Base-by-base conservation (phyloP, 2,113 vertebrate genomes). In the Platysternon megacephalum region DNA sequence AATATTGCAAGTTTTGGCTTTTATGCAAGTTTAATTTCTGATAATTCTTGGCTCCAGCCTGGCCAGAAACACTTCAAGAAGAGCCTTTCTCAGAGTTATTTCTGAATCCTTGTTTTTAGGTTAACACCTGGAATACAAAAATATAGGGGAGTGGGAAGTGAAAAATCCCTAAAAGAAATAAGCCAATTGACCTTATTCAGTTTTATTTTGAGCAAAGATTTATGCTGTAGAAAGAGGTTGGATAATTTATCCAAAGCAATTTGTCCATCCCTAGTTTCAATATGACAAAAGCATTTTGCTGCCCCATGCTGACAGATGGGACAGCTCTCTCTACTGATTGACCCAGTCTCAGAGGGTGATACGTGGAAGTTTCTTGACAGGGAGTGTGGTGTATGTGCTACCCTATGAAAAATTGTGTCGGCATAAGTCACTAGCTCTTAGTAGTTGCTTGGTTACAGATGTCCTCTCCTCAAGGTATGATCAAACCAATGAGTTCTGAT, bases 121-220 rank as follows among this genome's bases (percentile, higher is more conserved):
- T 90, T 86, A 86, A 84, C 91, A 95, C 26, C 3, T 76, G 29
- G 9, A 10, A n/a, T 79, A 87, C 91, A 84, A 51, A 85, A 93
- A 89, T 80, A 13, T 52, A 86, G 91, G 85, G 22, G 65, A 79
- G 26, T 12, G 49, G 84, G 16, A 86, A 78, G 17, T 68, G 61
- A 68, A 68, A 68, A 68, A 81, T 52, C 22, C 2, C 32, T 76
- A 13, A 78, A 86, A 84, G 13, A 85, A 87, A 78, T 76, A 56
- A 82, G 39, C n/a, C 52, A 29, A 11, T n/a, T 85, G 68, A 79
- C 52, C 13, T 58, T 92, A 61, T 86, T 96, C n/a, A 87, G 82
- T 87, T 92, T 92, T 28, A 92, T 85, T 96, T 90, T 86, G 89
- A 95, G 87, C 82, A 21, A 74, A 94, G 91, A 83, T 82, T 78